Evolutionary conservation across 2,888 invertebrate genomes (phyloP).

Genomic region (Drosophila kuntzei): DNA sequence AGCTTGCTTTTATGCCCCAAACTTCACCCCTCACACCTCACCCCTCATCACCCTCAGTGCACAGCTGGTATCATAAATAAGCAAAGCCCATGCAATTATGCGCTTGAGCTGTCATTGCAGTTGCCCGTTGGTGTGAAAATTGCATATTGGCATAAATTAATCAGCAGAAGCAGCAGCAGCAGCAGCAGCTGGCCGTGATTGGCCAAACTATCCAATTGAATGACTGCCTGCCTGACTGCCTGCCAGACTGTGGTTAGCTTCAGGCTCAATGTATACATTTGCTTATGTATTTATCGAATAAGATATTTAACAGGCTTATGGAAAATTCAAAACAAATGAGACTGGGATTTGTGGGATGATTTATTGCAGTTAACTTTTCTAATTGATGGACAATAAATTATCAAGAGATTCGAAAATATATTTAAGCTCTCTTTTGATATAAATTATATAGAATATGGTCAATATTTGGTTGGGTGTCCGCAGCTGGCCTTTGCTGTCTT

Average conservation of each 20-base stretch:
- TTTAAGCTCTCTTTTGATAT: conserved; percentile 1
- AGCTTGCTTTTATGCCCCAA: conserved; percentile 28
- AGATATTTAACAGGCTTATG: conserved; percentile 26
- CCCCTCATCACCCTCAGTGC: conserved; percentile 15
- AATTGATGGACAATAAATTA: conserved; percentile 5
- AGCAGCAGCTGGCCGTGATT: conserved; percentile 63
- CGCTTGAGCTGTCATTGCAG: conserved; percentile 75
- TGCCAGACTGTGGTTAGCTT: conserved; percentile 1
- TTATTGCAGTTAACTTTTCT: conserved; percentile 2
- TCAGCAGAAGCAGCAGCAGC: conserved; percentile 45
- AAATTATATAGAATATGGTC: conserved; percentile 13
- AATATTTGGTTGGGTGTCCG: conserved; percentile 19
- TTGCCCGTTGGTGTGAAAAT: conserved; percentile 73
- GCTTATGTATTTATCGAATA: conserved; percentile 11
- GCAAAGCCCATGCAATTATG: conserved; percentile 67
- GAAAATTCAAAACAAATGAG: conserved; percentile 19
- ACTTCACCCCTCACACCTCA: conserved; percentile 21
- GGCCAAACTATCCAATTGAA: conserved; percentile 53
- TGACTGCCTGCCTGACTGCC: conserved; percentile 16
- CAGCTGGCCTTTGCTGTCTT: conserved; percentile 24
- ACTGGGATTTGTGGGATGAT: conserved; percentile 7
- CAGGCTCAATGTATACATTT: background rate
- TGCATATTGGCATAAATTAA: conserved; percentile 79
- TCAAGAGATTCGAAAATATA: background rate
- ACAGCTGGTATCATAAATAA: conserved; percentile 67